phyloP scores from a whole-genome alignment of 2,797 vertebrate species.

The Ctenopoma kingsleyae region DNA sequence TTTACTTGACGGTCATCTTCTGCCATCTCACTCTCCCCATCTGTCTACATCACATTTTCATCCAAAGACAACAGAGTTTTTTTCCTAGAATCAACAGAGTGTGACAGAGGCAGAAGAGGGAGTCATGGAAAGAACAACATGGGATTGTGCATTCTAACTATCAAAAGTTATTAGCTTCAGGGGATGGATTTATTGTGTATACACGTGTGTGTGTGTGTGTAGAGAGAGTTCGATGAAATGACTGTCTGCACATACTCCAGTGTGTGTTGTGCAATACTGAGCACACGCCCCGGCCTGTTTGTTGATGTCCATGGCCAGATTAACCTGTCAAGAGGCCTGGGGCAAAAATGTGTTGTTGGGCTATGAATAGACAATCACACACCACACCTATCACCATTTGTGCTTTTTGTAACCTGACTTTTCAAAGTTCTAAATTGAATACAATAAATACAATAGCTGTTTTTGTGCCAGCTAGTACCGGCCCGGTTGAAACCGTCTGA shows the following conservation, averaged over 20 bases:
- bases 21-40: conserved; percentile 45
- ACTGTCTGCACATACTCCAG: conserved; percentile 9
- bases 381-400: conserved; percentile 17
- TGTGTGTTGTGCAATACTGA: conserved; percentile 28
- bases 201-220: neutral
- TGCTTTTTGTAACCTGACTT: neutral
- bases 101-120: conserved; percentile 48
- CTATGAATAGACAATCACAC: conserved; percentile 14
- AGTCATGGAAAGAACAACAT: conserved; percentile 65
- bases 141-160: conserved; percentile 46
- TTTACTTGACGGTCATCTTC: conserved; percentile 36
- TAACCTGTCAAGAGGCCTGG: conserved; percentile 17
- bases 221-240: neutral
- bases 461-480: neutral
- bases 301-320: conserved; percentile 31
- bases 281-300: conserved; percentile 6
- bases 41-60: conserved; percentile 55
- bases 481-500: conserved; percentile 1
- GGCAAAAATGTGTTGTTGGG: conserved; percentile 34
- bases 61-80: conserved; percentile 66
- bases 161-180: conserved; percentile 40
- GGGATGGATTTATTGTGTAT: conserved; percentile 37
- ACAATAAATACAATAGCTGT: conserved; percentile 1
- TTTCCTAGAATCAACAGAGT: conserved; percentile 68
- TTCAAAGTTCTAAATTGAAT: conserved; percentile 5